phyloP scores from a whole-genome alignment of 1,140 invertebrate species.

The Lordiphosa clarofinis region DNA sequence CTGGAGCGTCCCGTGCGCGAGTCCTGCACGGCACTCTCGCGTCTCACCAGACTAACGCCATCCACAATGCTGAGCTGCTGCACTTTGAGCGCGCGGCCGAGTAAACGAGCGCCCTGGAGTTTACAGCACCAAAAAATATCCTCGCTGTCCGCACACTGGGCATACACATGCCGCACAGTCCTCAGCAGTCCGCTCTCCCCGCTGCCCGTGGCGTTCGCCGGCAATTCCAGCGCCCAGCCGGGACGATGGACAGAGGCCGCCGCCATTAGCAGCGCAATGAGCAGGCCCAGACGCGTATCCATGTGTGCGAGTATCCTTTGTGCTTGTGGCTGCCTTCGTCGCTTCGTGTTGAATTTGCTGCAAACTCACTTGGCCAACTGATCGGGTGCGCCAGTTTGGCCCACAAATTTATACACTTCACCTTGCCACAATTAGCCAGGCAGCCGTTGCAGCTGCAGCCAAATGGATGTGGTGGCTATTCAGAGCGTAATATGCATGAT shows the following conservation, averaged over 20 bases:
- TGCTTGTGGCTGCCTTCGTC: constrained; percentile 12
- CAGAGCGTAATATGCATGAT: constrained; percentile 78
- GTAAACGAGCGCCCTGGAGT: constrained; percentile 83
- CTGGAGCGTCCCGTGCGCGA: constrained; percentile 79
- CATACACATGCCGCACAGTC: constrained; percentile 81
- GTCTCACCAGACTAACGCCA: constrained; percentile 82
- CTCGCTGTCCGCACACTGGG: constrained; percentile 82
- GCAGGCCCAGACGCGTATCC: constrained; percentile 60
- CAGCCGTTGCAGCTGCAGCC: constrained; percentile 50
- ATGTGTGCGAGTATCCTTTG: constrained; percentile 29
- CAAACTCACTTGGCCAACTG: constrained; percentile 69
- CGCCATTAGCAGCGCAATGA: constrained; percentile 51
- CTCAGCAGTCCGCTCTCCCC: constrained; percentile 56
- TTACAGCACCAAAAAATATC: constrained; percentile 85
- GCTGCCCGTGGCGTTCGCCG: constrained; percentile 7
- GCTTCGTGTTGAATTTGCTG: constrained; percentile 26
- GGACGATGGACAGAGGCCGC: constrained; percentile 20
- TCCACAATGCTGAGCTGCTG: constrained; percentile 84
- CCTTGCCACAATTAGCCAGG: constrained; percentile 74
- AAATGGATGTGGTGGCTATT: constrained; percentile 52
- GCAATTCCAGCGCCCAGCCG: constrained; percentile 28
- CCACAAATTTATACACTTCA: constrained; percentile 78
- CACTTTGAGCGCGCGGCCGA: constrained; percentile 83
- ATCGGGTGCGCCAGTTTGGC: constrained; percentile 64
- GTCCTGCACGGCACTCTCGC: constrained; percentile 57